Evolutionary conservation across 2,888 invertebrate species (phyloP).

Genomic region (Ramazzottius varieornatus): DNA sequence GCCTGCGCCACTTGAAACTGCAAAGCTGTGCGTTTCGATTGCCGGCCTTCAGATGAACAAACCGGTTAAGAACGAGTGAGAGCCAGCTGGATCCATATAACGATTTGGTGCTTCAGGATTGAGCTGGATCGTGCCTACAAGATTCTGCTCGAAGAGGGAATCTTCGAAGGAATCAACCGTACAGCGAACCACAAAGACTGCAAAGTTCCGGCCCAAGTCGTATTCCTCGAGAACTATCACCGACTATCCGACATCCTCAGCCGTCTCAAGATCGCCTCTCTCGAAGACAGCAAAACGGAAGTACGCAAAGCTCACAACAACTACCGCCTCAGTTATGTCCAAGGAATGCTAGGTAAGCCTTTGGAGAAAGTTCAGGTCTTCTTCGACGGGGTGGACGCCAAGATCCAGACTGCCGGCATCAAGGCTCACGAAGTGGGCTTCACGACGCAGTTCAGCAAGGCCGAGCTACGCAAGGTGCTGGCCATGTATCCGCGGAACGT

Average conservation of each 20-base stretch:
- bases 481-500: constrained; percentile 27
- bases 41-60: no score
- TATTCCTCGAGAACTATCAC: not conserved
- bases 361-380: constrained; percentile 19
- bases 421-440: constrained; percentile 27
- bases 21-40: no score
- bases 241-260: not conserved
- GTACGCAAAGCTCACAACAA: not conserved
- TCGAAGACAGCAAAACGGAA: not conserved
- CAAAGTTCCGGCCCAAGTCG: not conserved
- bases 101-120: not conserved
- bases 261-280: constrained; percentile 2
- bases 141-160: not conserved
- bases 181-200: constrained; percentile 1
- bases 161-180: constrained; percentile 1
- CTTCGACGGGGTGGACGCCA: constrained; percentile 26
- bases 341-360: not conserved
- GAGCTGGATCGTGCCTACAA: not conserved
- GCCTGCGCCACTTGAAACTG: no score
- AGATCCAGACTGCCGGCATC: constrained; percentile 22
- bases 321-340: not conserved
- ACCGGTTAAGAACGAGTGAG: no score
- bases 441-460: constrained; percentile 26
- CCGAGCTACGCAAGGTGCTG: constrained; percentile 26
- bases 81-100: no score